Conservation (phyloP, 2,797 vertebrate species). For the Odontamblyopus lacepedii region DNA sequence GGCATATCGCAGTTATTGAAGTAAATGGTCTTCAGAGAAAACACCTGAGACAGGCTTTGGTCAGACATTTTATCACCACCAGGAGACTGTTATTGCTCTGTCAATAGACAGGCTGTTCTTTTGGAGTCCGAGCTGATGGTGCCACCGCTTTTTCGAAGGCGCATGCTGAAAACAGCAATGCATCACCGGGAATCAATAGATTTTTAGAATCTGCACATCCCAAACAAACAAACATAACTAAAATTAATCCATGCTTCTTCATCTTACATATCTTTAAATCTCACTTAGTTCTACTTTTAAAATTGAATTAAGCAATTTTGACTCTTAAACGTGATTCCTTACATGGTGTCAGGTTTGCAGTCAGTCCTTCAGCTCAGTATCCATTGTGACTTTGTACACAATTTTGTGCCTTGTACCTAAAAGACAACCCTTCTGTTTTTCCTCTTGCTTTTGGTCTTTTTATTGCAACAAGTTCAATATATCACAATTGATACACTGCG, state of each 20-base stretch:
- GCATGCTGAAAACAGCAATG: neutral
- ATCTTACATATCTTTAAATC: neutral
- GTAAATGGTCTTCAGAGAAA: constrained; percentile 17
- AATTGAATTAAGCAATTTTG: neutral
- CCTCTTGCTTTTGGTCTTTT: no score
- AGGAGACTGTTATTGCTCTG: constrained; percentile 12
- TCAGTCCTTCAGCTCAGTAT: neutral
- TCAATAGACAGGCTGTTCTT: constrained; percentile 6
- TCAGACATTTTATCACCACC: constrained; percentile 11
- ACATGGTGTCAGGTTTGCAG: no score
- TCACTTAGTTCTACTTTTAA: neutral
- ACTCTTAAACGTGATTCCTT: no score
- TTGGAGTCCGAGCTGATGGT: neutral
- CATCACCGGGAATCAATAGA: neutral
- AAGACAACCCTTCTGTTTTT: neutral
- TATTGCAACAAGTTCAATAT: neutral
- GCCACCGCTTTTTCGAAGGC: neutral
- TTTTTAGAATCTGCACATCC: neutral
- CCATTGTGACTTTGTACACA: neutral
- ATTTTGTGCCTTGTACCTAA: no score
- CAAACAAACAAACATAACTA: neutral
- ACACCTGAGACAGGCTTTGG: constrained; percentile 4
- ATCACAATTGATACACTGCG: neutral
- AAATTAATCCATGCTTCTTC: no score
- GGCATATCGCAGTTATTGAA: constrained; percentile 9